Evolutionary conservation across 1,140 invertebrate species (phyloP), one percentile per base, ranked within the genome.

Genomic region (Drosophila yakuba): DNA sequence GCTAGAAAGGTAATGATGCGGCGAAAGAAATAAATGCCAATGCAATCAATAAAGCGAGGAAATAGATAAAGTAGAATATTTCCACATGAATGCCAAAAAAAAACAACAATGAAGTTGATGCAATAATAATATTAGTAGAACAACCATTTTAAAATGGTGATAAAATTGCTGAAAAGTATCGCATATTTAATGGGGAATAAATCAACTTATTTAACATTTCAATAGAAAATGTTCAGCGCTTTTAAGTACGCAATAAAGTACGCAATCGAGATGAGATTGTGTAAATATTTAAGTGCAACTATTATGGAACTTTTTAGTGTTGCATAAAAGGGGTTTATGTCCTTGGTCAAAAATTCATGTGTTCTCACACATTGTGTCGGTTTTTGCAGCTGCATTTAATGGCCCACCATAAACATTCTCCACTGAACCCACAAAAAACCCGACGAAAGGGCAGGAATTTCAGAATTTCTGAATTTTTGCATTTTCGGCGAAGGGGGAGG

Each of bases 371-470:
- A 52, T 52, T 68, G 64, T 68, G 8, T 47, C 47, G 12, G 20
- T 44, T 54, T 48, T 45, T 15, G 28, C 61, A 54, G 61, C 61
- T 68, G 64, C 64, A 64, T 44, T 68, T 64, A 52, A 68, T 68
- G 45, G 45, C 28, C 64, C 8, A 36, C 47, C 64, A 66, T 68
- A 28, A 68, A 59, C 39, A 59, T 59, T 68, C 52, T 68, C 38
- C 64, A 23, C 14, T 23, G 5, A 68, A 66, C 45, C 47, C 23
- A 11, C 36, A 25, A 28, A 63, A 47, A 47, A 43, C 32, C n/a
- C 44, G 6, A 12, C 36, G 4, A 17, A 52, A 17, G 12, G 28
- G n/a, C 20, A 5, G 35, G 11, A 51, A 36, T 67, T 41, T 17
- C 32, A 10, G 32, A 51, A 36, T 67, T 41, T 17, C 28, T 2